Percentiles rank a stretch among this genome's conserved stretches.
phyloP scores from a whole-genome alignment of 2,797 vertebrate species.

The Synaphobranchus kaupii region DNA sequence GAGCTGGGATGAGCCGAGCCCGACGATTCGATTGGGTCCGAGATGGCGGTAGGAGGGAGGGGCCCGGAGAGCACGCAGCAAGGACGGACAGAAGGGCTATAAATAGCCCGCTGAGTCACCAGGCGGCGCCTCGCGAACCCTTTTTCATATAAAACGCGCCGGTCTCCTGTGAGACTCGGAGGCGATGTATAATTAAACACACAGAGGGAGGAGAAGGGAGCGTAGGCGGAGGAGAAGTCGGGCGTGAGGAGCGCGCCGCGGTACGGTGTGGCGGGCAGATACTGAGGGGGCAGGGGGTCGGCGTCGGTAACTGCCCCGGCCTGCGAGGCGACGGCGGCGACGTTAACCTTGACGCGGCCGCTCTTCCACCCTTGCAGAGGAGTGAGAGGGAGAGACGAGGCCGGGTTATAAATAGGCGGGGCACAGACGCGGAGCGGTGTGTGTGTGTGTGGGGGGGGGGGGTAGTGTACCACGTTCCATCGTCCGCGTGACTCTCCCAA shows the following conservation, averaged over 20 bases:
- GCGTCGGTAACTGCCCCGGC: neutral
- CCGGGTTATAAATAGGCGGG: slow-evolving; percentile 18
- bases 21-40: neutral
- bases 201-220: slow-evolving; percentile 7
- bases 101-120: slow-evolving; percentile 50
- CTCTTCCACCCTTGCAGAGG: neutral
- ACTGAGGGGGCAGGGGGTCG: neutral
- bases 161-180: slow-evolving; percentile 34
- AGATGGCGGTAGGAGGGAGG: neutral
- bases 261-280: neutral
- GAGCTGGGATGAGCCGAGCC: neutral
- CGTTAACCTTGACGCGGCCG: neutral
- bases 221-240: neutral
- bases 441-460: neutral
- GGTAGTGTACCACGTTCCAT: neutral
- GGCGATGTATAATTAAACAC: slow-evolving; percentile 43
- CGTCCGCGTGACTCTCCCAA: neutral
- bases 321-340: neutral
- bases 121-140: slow-evolving; percentile 40
- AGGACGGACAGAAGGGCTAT: slow-evolving; percentile 40
- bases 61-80: neutral
- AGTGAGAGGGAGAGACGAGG: neutral
- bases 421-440: neutral
- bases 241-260: neutral
- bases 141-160: slow-evolving; percentile 40